These are phyloP conservation scores for Antigone vipio DNA, from an alignment of 2,113 vertebrate species.

Conservation along the genomic window DNA sequence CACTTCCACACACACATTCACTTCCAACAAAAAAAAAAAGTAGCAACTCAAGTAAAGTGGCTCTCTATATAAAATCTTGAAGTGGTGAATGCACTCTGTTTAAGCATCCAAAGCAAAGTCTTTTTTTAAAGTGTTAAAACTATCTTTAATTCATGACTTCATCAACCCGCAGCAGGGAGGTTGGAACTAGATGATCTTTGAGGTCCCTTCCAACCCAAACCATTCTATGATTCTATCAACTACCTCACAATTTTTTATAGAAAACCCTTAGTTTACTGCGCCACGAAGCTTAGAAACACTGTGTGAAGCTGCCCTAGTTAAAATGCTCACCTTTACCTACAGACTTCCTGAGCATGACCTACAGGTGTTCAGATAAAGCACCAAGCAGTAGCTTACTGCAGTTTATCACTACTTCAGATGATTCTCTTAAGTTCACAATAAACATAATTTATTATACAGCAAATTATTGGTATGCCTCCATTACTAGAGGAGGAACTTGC, in stretches of 20 bases:
- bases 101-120: background rate
- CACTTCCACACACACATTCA: background rate
- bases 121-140: background rate
- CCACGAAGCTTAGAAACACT: background rate
- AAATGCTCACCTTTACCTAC: background rate
- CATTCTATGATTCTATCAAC: background rate
- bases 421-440: background rate
- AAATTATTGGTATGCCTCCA: background rate
- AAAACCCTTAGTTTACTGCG: background rate
- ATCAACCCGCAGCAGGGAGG: background rate
- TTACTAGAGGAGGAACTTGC: accelerated
- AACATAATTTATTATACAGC: background rate
- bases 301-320: background rate
- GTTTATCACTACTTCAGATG: background rate
- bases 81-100: background rate
- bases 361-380: background rate
- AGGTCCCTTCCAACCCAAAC: no score
- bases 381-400: background rate
- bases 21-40: background rate
- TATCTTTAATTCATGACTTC: background rate
- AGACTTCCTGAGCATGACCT: background rate
- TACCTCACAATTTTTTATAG: background rate
- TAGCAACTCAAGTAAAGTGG: background rate
- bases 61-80: background rate
- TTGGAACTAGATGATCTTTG: no score